Evolutionary conservation across 2,888 invertebrate species (phyloP), one percentile per base, ranked within the genome.

Genomic region (Leucophenga montana): DNA sequence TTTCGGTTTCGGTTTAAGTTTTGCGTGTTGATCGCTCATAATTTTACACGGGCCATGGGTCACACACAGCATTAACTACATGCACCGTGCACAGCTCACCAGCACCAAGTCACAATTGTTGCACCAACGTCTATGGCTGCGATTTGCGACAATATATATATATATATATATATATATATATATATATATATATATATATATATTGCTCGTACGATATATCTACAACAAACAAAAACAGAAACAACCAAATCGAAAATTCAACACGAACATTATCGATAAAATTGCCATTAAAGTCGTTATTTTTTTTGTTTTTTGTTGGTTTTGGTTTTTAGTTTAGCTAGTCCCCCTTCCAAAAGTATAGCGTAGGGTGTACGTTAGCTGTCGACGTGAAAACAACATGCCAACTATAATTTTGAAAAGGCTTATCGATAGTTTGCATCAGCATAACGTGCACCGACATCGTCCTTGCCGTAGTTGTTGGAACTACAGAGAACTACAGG

Each of bases 181-280:
- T 8, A 33, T 33, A 33, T 8, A 33, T 8, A 33, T 33, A 33
- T 8, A 33, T 8, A 33, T 8, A 33, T 8, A 33, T 33, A 33
- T 8, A 33, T 33, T 33, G 4, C 4, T 5, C 3, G 8, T n/a
- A 39, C 39, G 8, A 39, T 39, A 39, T 39, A 39, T 39, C n/a
- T 16, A 85, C 79, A n/a, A n/a, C n/a, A n/a, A n/a, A n/a, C n/a
- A n/a, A n/a, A n/a, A n/a, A n/a, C n/a, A 80, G 79, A 79, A 81
- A 79, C 81, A 84, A 83, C 78, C 78, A 83, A 79, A 83, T 84
- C 81, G 81, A 81, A 81, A 81, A 81, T 81, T 80, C 81, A 82
- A 78, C 85, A 85, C 85, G 85, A 85, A 85, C 85, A 85, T 78
- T 85, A 85, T 85, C 86, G 86, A 85, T 85, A 85, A 85, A 85